Evolutionary conservation across 2,113 vertebrate species (phyloP).

Genomic region (Bagarius yarrelli): DNA sequence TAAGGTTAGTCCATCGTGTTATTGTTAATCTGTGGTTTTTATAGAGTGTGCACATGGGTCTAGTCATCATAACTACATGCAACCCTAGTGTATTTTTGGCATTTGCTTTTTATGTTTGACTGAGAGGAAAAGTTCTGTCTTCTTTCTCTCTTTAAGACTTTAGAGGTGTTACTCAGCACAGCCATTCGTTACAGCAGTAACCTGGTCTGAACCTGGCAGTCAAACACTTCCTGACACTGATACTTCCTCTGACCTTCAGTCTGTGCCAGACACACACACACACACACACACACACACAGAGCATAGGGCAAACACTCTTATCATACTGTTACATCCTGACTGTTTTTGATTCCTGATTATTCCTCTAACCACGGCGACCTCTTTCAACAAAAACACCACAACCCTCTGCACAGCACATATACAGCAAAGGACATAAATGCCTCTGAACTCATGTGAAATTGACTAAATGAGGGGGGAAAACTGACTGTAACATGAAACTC

Average conservation of each 20-base stretch:
- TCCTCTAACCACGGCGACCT: not conserved
- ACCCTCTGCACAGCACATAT: not conserved
- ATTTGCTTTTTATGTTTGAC: slow-evolving; percentile 19
- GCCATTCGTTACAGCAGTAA: slow-evolving; percentile 74
- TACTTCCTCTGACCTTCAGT: slow-evolving; percentile 83
- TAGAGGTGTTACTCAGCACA: slow-evolving; percentile 76
- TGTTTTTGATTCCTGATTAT: slow-evolving; percentile 12
- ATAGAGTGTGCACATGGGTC: slow-evolving; percentile 38
- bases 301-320: slow-evolving; percentile 43
- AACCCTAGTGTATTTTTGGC: slow-evolving; percentile 23
- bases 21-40: slow-evolving; percentile 52
- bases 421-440: not conserved
- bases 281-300: slow-evolving; percentile 24
- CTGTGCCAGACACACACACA: slow-evolving; percentile 63
- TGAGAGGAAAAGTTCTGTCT: slow-evolving; percentile 29
- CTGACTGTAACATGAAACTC: slow-evolving; percentile 31
- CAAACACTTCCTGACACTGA: slow-evolving; percentile 84
- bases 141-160: slow-evolving; percentile 61
- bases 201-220: slow-evolving; percentile 71
- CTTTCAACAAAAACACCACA: slow-evolving; percentile 11
- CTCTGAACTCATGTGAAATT: slow-evolving; percentile 26
- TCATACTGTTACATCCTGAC: slow-evolving; percentile 5
- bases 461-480: slow-evolving; percentile 26
- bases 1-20: slow-evolving; percentile 20
- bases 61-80: slow-evolving; percentile 32